phyloP scores from a whole-genome alignment of 2,113 vertebrate genomes.

The Phrynosoma platyrhinos region DNA sequence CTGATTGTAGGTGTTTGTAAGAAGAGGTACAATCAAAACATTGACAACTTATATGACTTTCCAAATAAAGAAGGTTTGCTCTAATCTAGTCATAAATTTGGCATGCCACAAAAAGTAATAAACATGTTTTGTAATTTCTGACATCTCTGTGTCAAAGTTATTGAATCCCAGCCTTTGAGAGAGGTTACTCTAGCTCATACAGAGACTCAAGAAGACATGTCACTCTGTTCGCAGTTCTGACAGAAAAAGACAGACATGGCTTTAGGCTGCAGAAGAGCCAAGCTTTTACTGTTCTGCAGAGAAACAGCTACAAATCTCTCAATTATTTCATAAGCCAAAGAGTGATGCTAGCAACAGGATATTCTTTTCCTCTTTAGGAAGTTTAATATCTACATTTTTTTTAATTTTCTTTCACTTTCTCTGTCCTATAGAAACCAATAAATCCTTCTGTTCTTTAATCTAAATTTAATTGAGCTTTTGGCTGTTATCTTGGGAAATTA shows the following conservation, averaged over 20 bases:
- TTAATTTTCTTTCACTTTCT: conserved; percentile 45
- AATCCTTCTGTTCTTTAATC: conserved; percentile 72
- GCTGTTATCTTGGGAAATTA: conserved; percentile 70
- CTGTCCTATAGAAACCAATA: conserved; percentile 59
- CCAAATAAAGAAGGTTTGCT: background rate
- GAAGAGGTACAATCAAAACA: background rate
- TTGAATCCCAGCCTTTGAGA: conserved; percentile 23
- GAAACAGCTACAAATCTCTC: conserved; percentile 51
- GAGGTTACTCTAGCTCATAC: conserved; percentile 30
- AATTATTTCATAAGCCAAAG: conserved; percentile 46
- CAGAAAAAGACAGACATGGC: conserved; percentile 44
- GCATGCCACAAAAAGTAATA: conserved; percentile 39
- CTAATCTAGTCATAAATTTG: conserved; percentile 13
- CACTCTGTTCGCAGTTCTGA: conserved; percentile 33
- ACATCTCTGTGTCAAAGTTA: conserved; percentile 50
- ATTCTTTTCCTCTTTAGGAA: conserved; percentile 56
- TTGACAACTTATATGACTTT: conserved; percentile 9
- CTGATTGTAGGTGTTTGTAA: background rate
- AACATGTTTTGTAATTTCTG: conserved; percentile 46
- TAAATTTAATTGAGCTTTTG: conserved; percentile 69
- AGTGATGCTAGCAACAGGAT: conserved; percentile 46
- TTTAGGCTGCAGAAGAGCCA: conserved; percentile 54
- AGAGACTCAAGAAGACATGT: conserved; percentile 19
- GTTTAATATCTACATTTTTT: conserved; percentile 64
- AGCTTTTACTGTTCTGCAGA: background rate